Percentiles rank a stretch among this genome's conserved stretches.
phyloP scores from a whole-genome alignment of 2,888 invertebrate species.

The Chrysopilus asiliformis region DNA sequence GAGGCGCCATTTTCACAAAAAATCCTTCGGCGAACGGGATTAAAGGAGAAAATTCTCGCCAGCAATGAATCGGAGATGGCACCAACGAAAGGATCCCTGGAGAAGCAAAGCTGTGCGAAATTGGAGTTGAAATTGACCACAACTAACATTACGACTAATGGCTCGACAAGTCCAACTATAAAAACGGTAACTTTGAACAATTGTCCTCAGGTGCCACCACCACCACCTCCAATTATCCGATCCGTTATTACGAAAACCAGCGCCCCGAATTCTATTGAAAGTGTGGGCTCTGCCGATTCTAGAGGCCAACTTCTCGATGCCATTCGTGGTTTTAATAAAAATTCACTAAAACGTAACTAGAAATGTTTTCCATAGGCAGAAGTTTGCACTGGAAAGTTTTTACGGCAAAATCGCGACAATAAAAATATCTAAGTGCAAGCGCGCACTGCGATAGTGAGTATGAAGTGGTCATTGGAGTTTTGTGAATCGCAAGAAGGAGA shows the following conservation, averaged over 20 bases:
- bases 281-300: slow-evolving; percentile 37
- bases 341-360: slow-evolving; percentile 24
- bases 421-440: too few relatives aligned
- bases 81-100: slow-evolving; percentile 12
- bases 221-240: slow-evolving; percentile 26
- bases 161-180: slow-evolving; percentile 3
- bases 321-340: slow-evolving; percentile 52
- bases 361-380: too few relatives aligned
- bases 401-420: too few relatives aligned
- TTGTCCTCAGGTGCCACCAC: slow-evolving; percentile 19
- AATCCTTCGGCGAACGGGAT: slow-evolving; percentile 38
- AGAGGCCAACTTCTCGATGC: slow-evolving; percentile 54
- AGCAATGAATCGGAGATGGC: slow-evolving; percentile 19
- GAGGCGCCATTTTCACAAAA: slow-evolving; percentile 36
- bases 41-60: slow-evolving; percentile 33
- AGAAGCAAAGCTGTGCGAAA: slow-evolving; percentile 13
- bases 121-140: slow-evolving; percentile 11
- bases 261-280: neutral
- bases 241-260: slow-evolving; percentile 17
- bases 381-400: too few relatives aligned
- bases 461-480: too few relatives aligned
- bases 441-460: too few relatives aligned
- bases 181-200: neutral
- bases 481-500: too few relatives aligned
- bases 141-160: slow-evolving; percentile 12